Evolutionary conservation across 2,113 vertebrate genomes (phyloP).

Genomic region (Dromaius novaehollandiae): DNA sequence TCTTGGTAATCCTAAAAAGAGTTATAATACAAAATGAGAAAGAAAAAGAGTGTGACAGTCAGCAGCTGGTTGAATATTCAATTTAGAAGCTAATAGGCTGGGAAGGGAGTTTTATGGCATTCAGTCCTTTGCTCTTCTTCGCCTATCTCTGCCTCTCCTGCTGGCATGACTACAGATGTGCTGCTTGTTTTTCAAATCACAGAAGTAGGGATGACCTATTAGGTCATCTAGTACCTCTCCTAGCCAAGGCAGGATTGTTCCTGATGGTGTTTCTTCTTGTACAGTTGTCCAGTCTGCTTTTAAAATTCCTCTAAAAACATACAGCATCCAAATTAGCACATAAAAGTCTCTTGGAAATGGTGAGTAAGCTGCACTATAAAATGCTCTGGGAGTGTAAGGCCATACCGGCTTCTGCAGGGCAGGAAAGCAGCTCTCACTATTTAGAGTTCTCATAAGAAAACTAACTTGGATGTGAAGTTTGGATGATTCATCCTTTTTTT

Average conservation of each 20-base stretch:
- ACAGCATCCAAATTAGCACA: not conserved
- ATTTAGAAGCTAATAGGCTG: not conserved
- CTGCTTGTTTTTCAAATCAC: slow-evolving; percentile 26
- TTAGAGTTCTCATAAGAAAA: not conserved
- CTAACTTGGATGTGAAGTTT: not conserved
- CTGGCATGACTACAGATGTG: not conserved
- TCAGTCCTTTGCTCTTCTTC: not conserved
- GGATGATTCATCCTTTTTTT: not conserved
- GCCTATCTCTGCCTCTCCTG: not conserved
- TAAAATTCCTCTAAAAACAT: slow-evolving; percentile 1
- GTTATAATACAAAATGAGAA: not conserved
- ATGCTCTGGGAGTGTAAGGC: not conserved
- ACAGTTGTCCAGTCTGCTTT: not conserved
- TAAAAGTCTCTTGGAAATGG: not conserved
- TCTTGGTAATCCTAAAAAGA: not conserved
- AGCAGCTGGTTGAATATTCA: not conserved
- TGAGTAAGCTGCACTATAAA: slow-evolving; percentile 4
- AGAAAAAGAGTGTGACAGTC: not conserved
- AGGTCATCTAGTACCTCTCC: not conserved
- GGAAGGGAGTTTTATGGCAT: not conserved
- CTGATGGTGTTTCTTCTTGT: not conserved
- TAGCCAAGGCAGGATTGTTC: not conserved
- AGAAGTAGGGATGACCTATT: not conserved
- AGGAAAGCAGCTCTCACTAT: not conserved
- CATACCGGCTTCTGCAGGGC: not conserved